Evolutionary conservation across 2,113 vertebrate species (phyloP).

Genomic region (Caracal caracal): DNA sequence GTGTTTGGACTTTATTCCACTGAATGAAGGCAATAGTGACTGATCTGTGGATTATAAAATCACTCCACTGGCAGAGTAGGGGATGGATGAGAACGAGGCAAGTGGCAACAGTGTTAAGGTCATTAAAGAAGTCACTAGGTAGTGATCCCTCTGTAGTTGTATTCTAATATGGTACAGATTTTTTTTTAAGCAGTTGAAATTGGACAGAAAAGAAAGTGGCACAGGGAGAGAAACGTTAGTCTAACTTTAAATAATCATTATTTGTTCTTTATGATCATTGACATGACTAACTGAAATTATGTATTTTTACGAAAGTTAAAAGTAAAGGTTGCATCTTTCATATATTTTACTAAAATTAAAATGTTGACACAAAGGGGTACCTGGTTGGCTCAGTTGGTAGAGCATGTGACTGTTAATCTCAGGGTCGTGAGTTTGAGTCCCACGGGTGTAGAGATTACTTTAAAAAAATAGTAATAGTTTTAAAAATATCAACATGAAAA

Average conservation of each 20-base stretch:
- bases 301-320: not conserved
- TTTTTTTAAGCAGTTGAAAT: not conserved
- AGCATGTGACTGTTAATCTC: not conserved
- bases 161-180: not conserved
- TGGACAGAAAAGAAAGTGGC: not conserved
- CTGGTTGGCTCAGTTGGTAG: not conserved
- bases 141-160: not conserved
- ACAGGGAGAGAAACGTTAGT: not conserved
- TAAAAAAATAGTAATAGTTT: not conserved
- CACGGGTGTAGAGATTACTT: not conserved
- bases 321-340: not conserved
- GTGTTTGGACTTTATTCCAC: not conserved
- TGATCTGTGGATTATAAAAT: not conserved
- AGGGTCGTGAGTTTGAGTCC: not conserved
- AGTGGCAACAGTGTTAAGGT: not conserved
- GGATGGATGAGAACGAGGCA: not conserved
- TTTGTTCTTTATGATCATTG: slow-evolving; percentile 14
- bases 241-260: slow-evolving; percentile 22
- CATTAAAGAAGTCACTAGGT: not conserved
- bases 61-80: not conserved
- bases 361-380: not conserved
- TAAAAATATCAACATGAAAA: not conserved
- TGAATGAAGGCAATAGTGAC: not conserved
- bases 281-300: not conserved
- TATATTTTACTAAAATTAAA: slow-evolving; percentile 32